Percentiles rank a stretch among this genome's conserved stretches.
phyloP scores from a whole-genome alignment of 2,113 vertebrate species.

The Jaculus jaculus region DNA sequence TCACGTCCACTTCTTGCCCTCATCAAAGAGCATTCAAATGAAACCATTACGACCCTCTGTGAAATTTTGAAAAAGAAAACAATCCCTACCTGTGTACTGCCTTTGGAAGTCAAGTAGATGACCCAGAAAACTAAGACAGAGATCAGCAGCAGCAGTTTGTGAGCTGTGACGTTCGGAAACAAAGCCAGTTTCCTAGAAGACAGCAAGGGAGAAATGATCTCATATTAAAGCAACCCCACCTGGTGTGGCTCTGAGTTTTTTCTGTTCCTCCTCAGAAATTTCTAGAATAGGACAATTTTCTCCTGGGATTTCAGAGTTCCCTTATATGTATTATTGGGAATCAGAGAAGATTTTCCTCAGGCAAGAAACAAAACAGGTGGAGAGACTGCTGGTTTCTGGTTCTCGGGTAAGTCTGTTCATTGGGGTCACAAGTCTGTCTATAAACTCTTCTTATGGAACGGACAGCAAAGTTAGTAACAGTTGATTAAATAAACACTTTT shows the following conservation, averaged over 20 bases:
- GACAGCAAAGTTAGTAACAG: not conserved
- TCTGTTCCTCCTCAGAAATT: not conserved
- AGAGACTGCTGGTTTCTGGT: not conserved
- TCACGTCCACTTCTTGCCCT: not conserved
- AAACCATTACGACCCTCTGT: not conserved
- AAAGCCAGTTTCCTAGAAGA: not conserved
- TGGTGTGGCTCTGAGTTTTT: not conserved
- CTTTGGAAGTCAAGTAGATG: constrained; percentile 52
- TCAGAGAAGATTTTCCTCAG: not conserved
- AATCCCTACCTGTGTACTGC: constrained; percentile 42
- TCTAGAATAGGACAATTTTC: not conserved
- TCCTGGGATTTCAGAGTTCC: not conserved
- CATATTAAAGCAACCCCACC: not conserved
- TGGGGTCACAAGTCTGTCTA: not conserved
- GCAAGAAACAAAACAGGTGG: not conserved
- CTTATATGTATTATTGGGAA: not conserved
- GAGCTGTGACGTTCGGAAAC: not conserved
- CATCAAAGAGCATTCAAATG: not conserved
- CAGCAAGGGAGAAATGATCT: not conserved
- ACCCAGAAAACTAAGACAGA: constrained; percentile 25
- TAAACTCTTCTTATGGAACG: not conserved
- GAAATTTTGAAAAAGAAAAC: constrained; percentile 16
- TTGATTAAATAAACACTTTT: not conserved
- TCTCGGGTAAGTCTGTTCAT: not conserved
- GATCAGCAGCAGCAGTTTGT: not conserved